These are phyloP conservation scores for Todiramphus saurophagus DNA, from an alignment of 2,113 vertebrate genomes.

Conservation along the genomic window DNA sequence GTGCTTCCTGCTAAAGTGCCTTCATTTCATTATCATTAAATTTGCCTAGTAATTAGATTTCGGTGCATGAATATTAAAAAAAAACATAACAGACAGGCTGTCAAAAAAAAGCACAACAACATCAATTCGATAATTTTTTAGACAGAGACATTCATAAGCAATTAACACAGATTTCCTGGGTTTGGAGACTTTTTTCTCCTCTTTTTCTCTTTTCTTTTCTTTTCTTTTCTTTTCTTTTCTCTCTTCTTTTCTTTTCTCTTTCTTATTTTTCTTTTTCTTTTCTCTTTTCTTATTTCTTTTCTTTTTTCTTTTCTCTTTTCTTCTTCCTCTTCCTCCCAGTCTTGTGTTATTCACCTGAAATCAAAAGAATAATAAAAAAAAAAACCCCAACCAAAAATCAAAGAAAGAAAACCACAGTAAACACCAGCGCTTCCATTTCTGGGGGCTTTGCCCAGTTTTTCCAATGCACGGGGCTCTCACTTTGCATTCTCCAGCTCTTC, in stretches of 20 bases:
- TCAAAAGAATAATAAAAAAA: neutral
- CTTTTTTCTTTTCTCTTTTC: no score
- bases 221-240: no score
- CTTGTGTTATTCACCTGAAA: constrained; percentile 16
- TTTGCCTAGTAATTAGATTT: constrained; percentile 70
- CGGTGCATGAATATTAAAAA: constrained; percentile 60
- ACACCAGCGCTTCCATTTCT: neutral
- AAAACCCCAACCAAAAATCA: neutral
- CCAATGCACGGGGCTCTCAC: neutral
- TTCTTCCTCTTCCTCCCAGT: neutral
- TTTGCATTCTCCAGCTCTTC: neutral
- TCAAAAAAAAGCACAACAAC: constrained; percentile 58
- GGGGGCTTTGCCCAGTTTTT: neutral
- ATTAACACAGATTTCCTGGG: constrained; percentile 44
- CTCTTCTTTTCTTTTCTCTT: no score
- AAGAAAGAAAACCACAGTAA: neutral
- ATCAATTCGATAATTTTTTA: constrained; percentile 43
- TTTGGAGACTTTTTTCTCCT: neutral
- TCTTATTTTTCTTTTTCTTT: neutral
- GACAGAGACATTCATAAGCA: constrained; percentile 58
- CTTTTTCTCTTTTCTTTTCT: neutral
- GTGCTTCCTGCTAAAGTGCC: constrained; percentile 59
- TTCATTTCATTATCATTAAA: constrained; percentile 70
- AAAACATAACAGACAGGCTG: constrained; percentile 63
- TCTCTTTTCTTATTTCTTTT: neutral